Percentiles rank a stretch among this genome's conserved stretches.
Conservation (phyloP, 2,113 vertebrate genomes). For the human (Homo sapiens) region GRCh38 chr18:26133501-26134000, state of each 20-base stretch:
- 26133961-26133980: slow-evolving; percentile 85
- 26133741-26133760: fast-evolving
- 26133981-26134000: slow-evolving; percentile 90
- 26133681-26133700: fast-evolving
- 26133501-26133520: neutral
- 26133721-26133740: fast-evolving
- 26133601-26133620: neutral
- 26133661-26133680: fast-evolving
- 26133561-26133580: neutral
- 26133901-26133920: fast-evolving
- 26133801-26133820: fast-evolving
- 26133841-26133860: fast-evolving
- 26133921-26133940: fast-evolving
- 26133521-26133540: neutral
- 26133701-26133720: fast-evolving
- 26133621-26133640: neutral
- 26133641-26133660: neutral
- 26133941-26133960: fast-evolving
- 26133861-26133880: neutral
- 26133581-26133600: neutral
- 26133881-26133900: fast-evolving
- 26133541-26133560: neutral
- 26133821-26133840: fast-evolving
- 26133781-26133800: fast-evolving
- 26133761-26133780: fast-evolving